These are phyloP conservation scores for Bemisia tabaci DNA, from an alignment of 1,140 invertebrate species.

Conservation along the genomic window DNA sequence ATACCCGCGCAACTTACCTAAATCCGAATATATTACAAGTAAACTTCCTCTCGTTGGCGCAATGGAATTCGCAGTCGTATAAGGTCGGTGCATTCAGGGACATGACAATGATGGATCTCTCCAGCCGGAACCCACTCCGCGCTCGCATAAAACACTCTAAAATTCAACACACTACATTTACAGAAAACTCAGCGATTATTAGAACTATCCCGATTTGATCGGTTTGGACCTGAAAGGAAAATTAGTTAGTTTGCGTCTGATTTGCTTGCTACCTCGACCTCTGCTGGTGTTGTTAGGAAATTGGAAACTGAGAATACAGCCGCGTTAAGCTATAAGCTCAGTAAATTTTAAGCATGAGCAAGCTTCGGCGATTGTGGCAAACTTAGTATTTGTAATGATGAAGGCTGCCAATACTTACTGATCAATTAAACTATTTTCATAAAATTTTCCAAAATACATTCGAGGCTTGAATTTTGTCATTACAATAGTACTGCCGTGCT, in stretches of 20 bases:
- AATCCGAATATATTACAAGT: slow-evolving; percentile 59
- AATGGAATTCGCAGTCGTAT: slow-evolving; percentile 56
- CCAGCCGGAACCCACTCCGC: slow-evolving; percentile 53
- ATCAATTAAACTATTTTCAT: no score
- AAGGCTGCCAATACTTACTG: no score
- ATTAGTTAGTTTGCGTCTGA: neutral
- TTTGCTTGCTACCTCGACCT: neutral
- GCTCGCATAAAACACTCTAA: slow-evolving; percentile 58
- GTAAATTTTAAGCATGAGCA: no score
- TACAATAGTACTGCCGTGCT: no score
- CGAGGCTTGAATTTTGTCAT: no score
- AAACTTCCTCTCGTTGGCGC: slow-evolving; percentile 52
- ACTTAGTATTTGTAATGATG: no score
- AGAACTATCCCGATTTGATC: no score
- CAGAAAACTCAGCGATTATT: no score
- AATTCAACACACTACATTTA: slow-evolving; percentile 18
- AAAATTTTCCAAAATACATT: no score
- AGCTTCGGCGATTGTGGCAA: no score
- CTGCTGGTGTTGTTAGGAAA: neutral
- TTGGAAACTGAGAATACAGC: no score
- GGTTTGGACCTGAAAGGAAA: neutral
- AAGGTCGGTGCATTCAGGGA: slow-evolving; percentile 46
- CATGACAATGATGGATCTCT: slow-evolving; percentile 45
- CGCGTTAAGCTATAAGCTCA: no score
- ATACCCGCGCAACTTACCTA: slow-evolving; percentile 39